Evolutionary conservation across 2,888 invertebrate genomes (phyloP).

Genomic region (Sclerodermus sp.): DNA sequence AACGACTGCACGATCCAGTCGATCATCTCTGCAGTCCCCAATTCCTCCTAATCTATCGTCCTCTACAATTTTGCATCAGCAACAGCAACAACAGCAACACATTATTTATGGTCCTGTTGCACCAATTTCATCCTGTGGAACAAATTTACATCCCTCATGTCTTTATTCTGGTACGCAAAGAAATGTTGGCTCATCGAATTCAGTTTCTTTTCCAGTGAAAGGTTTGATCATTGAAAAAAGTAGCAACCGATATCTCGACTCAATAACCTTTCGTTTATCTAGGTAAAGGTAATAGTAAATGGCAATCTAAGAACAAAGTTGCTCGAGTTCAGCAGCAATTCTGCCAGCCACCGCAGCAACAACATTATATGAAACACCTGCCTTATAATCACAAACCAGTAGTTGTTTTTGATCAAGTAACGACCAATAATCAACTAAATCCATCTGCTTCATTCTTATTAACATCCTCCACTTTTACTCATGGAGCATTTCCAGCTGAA

Average conservation of each 20-base stretch:
- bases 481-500: conserved; percentile 36
- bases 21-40: conserved; percentile 33
- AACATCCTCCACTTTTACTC: conserved; percentile 38
- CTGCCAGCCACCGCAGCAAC: conserved; percentile 26
- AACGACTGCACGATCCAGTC: conserved; percentile 37
- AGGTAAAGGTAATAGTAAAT: conserved; percentile 19
- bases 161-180: conserved; percentile 39
- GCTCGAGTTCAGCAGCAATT: conserved; percentile 32
- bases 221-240: conserved; percentile 27
- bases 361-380: conserved; percentile 27
- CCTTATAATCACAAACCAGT: conserved; percentile 40
- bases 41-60: conserved; percentile 23
- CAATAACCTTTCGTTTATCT: background rate
- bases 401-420: conserved; percentile 39
- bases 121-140: conserved; percentile 37
- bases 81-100: conserved; percentile 39
- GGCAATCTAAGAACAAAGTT: conserved; percentile 41
- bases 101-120: conserved; percentile 37
- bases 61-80: conserved; percentile 27
- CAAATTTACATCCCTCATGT: conserved; percentile 38
- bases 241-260: background rate
- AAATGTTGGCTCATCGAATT: conserved; percentile 26
- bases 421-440: conserved; percentile 20
- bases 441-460: conserved; percentile 36
- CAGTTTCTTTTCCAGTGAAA: conserved; percentile 33